Evolutionary conservation across 2,113 vertebrate genomes (phyloP), one percentile per base, ranked within the genome.

Genomic region (Otis tarda): DNA sequence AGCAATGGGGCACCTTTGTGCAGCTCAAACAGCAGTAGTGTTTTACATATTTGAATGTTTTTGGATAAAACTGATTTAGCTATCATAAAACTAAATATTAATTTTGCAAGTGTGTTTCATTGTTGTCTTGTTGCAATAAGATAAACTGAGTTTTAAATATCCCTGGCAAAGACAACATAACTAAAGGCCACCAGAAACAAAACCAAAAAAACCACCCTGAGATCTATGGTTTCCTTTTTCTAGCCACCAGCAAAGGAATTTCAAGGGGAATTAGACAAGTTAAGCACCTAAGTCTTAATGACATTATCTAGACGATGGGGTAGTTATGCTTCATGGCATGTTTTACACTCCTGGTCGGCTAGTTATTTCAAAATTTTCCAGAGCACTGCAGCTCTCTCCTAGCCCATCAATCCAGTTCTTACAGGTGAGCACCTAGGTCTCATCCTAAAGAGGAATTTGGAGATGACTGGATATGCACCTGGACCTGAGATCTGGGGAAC

Each of bases 251-350:
- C 8, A 89, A 68, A 91, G 31, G 30, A 55, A 87, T 61, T 90
- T 78, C 83, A 81, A 78, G 61, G 24, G 64, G 12, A 80, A 22
- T 77, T 77, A 24, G 53, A 74, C 56, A 80, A 49, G n/a, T 30
- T 13, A 74, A 67, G 27, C 33, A 55, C 13, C 37, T 30, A 61
- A 49, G 6, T 53, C 39, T 52, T 17, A 37, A 25, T n/a, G 31
- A 15, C 9, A 30, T 11, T 69, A 13, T 15, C 35, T 78, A 5
- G 52, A 43, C 12, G 30, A 16, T 13, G 14, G 12, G 17, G n/a
- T n/a, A 45, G 15, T n/a, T 56, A 3, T 0, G 3, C 6, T 43
- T 59, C 5, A 4, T 24, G 65, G 13, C 20, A n/a, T 10, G 6
- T 59, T 61, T 69, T 67, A 67, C 23, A 9, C 9, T 20, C 37